Evolutionary conservation across 2,797 vertebrate genomes (phyloP).

Genomic region (Dicrostonyx torquatus): DNA sequence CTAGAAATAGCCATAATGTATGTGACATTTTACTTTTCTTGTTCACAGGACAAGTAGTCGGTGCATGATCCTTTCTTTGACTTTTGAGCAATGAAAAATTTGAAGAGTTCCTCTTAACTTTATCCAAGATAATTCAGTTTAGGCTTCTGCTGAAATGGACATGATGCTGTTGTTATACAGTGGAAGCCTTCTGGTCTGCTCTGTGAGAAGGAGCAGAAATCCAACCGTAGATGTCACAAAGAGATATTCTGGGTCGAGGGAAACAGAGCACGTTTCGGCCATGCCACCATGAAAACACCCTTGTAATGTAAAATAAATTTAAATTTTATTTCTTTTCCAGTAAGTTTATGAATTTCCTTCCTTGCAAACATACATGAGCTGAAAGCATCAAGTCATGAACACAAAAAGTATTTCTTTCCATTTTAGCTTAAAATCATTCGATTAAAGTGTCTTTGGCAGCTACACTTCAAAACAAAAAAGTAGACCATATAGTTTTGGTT

Average conservation of each 20-base stretch:
- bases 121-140: constrained; percentile 52
- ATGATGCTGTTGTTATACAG: constrained; percentile 34
- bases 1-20: background rate
- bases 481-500: background rate
- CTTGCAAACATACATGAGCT: background rate
- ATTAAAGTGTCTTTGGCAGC: background rate
- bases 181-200: constrained; percentile 23
- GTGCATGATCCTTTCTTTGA: constrained; percentile 47
- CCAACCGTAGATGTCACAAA: background rate
- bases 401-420: background rate
- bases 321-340: constrained; percentile 1
- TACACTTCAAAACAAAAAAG: background rate
- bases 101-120: constrained; percentile 57
- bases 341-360: background rate
- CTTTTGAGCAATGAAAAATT: constrained; percentile 50
- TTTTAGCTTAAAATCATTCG: background rate
- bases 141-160: constrained; percentile 28
- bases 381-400: background rate
- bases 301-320: background rate
- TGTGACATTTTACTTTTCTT: constrained; percentile 17
- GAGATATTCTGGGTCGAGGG: background rate
- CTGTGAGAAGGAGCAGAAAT: background rate
- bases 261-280: background rate
- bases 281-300: background rate
- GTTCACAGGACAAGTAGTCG: background rate